Evolutionary conservation across 2,797 vertebrate species (phyloP), one percentile per base, ranked within the genome.

Genomic region (Acestrorhynchus altus): DNA sequence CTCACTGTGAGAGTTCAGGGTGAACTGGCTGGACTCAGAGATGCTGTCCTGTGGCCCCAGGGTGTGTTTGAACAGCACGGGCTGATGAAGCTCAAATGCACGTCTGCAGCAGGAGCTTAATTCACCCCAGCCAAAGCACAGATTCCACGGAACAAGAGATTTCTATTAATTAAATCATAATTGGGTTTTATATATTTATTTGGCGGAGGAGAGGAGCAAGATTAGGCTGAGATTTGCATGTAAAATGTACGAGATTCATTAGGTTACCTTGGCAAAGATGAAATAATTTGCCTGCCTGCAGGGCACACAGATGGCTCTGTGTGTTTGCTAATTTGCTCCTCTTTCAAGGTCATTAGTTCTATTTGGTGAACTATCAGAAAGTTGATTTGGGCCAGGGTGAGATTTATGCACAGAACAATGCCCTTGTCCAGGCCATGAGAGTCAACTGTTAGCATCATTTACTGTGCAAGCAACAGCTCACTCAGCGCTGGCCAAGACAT

Each of bases 121-220:
- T 89, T 85, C 83, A 87, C 83, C 88, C 85, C 82, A 91, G 88
- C 89, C 88, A 91, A 90, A 85, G 89, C 83, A 90, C 83, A 91
- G 91, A 90, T 92, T 92, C 89, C 89, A 90, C 84, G 86, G 88
- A 91, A 92, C 85, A 85, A 88, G 91, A 90, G 90, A 92, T 92
- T 92, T 92, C 92, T 92, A 92, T 94, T 94, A 94, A 94, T 94
- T 93, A 93, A 93, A 93, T 91, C 91, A 91, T 93, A 94, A 94
- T 94, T 93, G 91, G 90, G 91, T 94, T 93, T 94, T 94, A 92
- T 93, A 93, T 93, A 92, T 94, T 93, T 93, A 94, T 95, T 94
- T 91, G 92, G 90, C 90, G 76, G 74, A 88, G 81, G 86, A 91
- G 87, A 91, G 77, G 56, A 90, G 91, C 87, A 86, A 93, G 93